Evolutionary conservation across 1,140 invertebrate species (phyloP), one percentile per base, ranked within the genome.

Genomic region (Thaumetopoea pityocampa): DNA sequence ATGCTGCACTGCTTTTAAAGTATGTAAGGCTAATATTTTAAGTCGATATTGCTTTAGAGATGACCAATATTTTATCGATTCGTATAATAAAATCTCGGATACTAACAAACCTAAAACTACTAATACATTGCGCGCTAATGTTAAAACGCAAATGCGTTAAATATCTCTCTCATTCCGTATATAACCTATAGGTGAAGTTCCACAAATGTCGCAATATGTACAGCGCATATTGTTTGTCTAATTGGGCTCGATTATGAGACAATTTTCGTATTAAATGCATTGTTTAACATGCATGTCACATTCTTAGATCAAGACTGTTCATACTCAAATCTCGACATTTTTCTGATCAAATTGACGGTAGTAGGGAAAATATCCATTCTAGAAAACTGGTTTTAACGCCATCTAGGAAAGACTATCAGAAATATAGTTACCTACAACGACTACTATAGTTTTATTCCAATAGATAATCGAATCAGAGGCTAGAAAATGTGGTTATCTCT

Each of bases 11-110:
- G n/a, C 22, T 27, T 17, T 8, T 35, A 35, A 44, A 43, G 35
- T 36, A 14, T 36, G 26, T 44, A 44, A 44, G 42, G 32, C 40
- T 34, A 42, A 42, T 16, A 18, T n/a, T n/a, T 26, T 26, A 44
- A 18, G 32, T 23, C 33, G 33, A 40, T n/a, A n/a, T n/a, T n/a
- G 29, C 22, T 35, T 40, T 40, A 40, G 36, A 40, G 26, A 40
- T 40, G 19, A 27, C 29, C 26, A 29, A 10, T 40, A 27, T n/a
- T n/a, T n/a, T 29, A 40, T 27, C 3, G 6, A 22, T 40, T 40
- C 28, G 17, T 20, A 29, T 40, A 20, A 36, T 26, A 26, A 26
- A 36, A 29, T 20, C 18, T 18, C 24, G 1, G 36, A 40, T 10
- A 20, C 7, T 40, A 16, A 33, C 9, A 26, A 40, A 16, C 18